Evolutionary conservation across 2,888 invertebrate genomes (phyloP), one percentile per base, ranked within the genome.

Genomic region (Zaprionus lineosus): DNA sequence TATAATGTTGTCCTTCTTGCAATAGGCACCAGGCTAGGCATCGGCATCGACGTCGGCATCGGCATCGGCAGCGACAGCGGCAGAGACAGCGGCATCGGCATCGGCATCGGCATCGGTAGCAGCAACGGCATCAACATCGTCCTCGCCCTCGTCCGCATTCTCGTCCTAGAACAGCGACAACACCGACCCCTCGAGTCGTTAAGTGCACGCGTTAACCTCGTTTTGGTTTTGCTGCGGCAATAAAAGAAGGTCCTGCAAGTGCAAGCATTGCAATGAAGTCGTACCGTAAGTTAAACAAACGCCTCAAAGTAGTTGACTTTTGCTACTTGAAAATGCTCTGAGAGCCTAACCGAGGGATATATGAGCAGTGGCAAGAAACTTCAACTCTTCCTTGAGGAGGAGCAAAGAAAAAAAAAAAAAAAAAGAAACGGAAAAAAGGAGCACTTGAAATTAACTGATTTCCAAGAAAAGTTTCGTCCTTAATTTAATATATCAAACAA

Each of bases 1-100:
- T 78, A 78, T 78, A 78, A 78, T 84, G 78, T 84, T 83, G 82
- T 84, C 78, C 84, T 84, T 73, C n/a, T n/a, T n/a, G n/a, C n/a
- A n/a, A n/a, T n/a, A n/a, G n/a, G n/a, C n/a, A n/a, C n/a, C n/a
- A n/a, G n/a, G n/a, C n/a, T n/a, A n/a, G 63, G 37, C 72, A 58
- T 34, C 74, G 70, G 74, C 56, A 70, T 67, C 67, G 64, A 63
- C 57, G n/a, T n/a, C 70, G 63, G 37, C 72, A 58, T 34, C 74
- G 70, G 74, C 56, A 70, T 67, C 67, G 64, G 62, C 57, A 36
- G 46, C 37, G 12, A 8, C 14, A 9, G 21, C 47, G 6, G 21
- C 33, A n/a, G n/a, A n/a, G 11, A 19, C 55, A 29, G 15, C 37
- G 8, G n/a, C 12, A 31, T 3, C 31, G n/a, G n/a, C n/a, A n/a